Base-by-base conservation (phyloP, 2,797 vertebrate species). In the Leptodactylus fallax region DNA sequence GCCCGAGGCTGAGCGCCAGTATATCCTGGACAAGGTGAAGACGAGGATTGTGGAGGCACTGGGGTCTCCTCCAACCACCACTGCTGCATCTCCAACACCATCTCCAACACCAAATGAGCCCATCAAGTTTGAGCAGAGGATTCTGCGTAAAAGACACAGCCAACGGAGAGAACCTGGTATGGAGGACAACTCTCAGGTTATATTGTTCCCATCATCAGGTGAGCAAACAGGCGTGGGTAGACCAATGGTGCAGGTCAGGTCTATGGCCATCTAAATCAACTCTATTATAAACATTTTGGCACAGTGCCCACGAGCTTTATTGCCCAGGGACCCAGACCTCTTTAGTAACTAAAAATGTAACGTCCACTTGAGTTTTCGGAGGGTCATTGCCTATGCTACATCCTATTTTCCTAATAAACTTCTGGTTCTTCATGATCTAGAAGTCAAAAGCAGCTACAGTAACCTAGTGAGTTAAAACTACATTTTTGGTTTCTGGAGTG, bases 191-290 rank as follows among this genome's bases (percentile, higher is more conserved):
- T 95, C 95, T 3, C 93, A 98, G 90, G 93, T 96, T 69, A 97
- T 98, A 85, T 90, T 97, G 55, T 98, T 99, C 91, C 97, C 98
- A 6, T 94, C 91, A 72, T 94, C 96, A 91, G 97, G 98, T 98
- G 90, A 96, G 95, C 49, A n/a, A 47, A 10, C 10, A 12, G 61
- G 61, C 21, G 1, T 63, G 61, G n/a, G n/a, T 17, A 9, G 7
- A 9, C 27, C 36, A 36, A 36, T 4, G 36, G 36, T 1, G 4
- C 36, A 36, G 1, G 36, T 36, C 36, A 4, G 36, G 36, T 36
- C 36, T 36, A 36, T 4, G 4, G 36, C 36, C 36, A 36, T 7
- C 13, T 14, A 14, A 17, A 25, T 67, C 1, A 71, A 45, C n/a
- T 23, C n/a, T 65, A 23, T 65, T 45, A 19, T 45, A 45, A 21